Evolutionary conservation across 2,113 vertebrate species (phyloP).

Genomic region (Scytalopus superciliaris): DNA sequence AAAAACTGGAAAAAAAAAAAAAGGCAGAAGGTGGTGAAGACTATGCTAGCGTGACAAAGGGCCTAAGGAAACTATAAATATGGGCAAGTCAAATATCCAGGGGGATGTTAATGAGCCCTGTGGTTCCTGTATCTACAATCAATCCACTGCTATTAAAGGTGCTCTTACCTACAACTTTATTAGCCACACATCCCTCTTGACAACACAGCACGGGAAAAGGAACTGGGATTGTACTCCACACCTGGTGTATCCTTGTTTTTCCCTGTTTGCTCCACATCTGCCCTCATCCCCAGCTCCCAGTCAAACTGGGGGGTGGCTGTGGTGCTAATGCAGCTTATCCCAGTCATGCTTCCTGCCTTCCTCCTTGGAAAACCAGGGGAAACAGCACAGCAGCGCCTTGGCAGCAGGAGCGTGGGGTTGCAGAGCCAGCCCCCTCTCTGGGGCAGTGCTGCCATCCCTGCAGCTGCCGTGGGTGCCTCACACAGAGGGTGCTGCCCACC

Average conservation of each 20-base stretch:
- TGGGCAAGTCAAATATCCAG: not conserved
- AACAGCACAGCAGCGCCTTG: not conserved
- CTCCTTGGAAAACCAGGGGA: not conserved
- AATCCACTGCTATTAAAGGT: rapidly evolving
- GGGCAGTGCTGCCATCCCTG: no score
- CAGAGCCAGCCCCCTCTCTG: not conserved
- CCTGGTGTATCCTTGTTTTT: not conserved
- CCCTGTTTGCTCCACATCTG: not conserved
- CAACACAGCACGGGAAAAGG: not conserved
- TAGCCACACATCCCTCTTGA: not conserved
- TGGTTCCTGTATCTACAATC: not conserved
- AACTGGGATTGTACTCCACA: rapidly evolving
- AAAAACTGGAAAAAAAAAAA: not conserved
- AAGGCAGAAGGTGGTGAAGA: not conserved
- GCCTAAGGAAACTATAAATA: not conserved
- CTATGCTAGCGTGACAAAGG: not conserved
- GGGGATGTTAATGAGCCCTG: not conserved
- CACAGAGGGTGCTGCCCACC: no score
- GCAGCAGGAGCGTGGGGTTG: not conserved
- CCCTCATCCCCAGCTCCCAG: not conserved
- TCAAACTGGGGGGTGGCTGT: rapidly evolving
- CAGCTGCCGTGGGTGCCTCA: no score
- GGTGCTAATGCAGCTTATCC: not conserved
- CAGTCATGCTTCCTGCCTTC: not conserved
- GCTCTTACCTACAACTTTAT: not conserved